Evolutionary conservation across 2,888 invertebrate species (phyloP).

Genomic region (Machimus atricapillus): DNA sequence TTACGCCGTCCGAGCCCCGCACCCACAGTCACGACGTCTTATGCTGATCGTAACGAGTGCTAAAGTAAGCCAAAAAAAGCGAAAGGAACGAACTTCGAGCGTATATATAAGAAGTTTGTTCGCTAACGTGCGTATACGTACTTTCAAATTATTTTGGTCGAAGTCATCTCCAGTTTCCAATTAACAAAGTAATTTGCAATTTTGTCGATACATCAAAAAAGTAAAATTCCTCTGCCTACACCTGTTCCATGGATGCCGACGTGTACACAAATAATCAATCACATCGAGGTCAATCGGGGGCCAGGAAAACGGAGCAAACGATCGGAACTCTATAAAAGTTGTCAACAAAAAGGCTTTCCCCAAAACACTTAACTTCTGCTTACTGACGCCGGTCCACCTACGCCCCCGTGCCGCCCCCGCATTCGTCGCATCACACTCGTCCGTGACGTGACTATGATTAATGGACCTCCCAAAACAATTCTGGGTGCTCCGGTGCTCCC

Average conservation of each 20-base stretch:
- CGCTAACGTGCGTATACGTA: background rate
- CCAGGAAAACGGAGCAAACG: background rate
- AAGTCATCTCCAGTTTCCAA: background rate
- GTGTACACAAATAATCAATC: background rate
- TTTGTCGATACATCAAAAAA: background rate
- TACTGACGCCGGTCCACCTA: background rate
- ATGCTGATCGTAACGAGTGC: background rate
- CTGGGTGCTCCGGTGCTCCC: background rate
- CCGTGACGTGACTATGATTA: slow-evolving; percentile 17
- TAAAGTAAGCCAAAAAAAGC: background rate
- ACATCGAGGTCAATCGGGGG: background rate
- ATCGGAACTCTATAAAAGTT: slow-evolving; percentile 17
- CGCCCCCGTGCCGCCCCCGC: background rate
- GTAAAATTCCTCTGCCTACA: background rate
- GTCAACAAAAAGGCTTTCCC: slow-evolving; percentile 3
- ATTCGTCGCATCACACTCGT: background rate
- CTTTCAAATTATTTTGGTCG: background rate
- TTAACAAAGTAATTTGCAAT: background rate
- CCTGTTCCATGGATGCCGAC: background rate
- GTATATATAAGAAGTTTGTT: background rate
- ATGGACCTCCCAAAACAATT: slow-evolving; percentile 9
- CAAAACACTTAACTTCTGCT: slow-evolving; percentile 11
- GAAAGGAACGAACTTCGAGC: background rate
- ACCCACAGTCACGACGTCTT: background rate
- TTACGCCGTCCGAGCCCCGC: background rate